These are phyloP conservation scores for Ciconia boyciana DNA, from an alignment of 2,113 vertebrate species.

Conservation along the genomic window DNA sequence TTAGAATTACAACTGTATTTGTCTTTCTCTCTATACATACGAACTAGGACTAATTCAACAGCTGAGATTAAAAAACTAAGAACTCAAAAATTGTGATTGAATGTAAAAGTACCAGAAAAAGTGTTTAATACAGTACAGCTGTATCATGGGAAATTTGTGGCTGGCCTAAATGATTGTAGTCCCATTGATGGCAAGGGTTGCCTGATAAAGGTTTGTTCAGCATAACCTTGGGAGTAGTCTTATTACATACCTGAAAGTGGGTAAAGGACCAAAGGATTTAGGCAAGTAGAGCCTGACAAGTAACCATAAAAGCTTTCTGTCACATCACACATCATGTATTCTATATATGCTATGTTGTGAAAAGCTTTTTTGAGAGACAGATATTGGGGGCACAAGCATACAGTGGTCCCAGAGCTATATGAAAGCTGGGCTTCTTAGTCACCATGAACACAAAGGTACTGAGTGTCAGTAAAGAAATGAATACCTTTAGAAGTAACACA, in stretches of 20 bases:
- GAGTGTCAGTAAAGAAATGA: background rate
- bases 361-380: background rate
- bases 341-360: background rate
- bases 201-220: background rate
- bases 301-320: background rate
- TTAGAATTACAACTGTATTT: background rate
- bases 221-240: background rate
- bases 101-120: background rate
- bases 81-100: background rate
- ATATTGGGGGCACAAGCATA: background rate
- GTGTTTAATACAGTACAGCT: background rate
- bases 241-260: background rate
- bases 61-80: background rate
- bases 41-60: background rate
- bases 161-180: background rate
- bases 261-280: background rate
- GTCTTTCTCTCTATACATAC: background rate
- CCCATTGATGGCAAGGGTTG: background rate
- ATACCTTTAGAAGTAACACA: background rate
- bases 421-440: background rate
- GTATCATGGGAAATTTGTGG: background rate
- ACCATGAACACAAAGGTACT: background rate
- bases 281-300: background rate
- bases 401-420: no score
- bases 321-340: background rate